Conservation (phyloP, 2,797 vertebrate genomes). For the Columba guinea region DNA sequence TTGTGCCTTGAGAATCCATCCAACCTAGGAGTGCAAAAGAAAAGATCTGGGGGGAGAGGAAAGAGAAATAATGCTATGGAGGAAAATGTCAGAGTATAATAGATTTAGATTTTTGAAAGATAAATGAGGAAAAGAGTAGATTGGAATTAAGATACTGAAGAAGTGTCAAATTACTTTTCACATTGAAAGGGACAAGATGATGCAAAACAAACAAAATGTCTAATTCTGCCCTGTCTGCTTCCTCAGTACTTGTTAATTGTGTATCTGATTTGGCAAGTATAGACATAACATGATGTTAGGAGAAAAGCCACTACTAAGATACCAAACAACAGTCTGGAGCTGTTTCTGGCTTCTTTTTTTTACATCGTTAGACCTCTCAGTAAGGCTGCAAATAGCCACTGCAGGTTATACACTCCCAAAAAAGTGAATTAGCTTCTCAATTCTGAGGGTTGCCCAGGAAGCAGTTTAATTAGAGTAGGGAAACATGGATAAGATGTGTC, state of each 20-base stretch:
- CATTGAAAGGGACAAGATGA: background rate
- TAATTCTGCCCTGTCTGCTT: background rate
- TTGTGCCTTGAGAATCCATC: background rate
- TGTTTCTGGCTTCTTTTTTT: background rate
- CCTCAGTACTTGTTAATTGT: background rate
- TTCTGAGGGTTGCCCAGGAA: background rate
- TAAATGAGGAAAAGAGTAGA: background rate
- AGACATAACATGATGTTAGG: background rate
- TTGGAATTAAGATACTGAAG: background rate
- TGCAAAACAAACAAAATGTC: background rate
- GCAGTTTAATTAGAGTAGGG: background rate
- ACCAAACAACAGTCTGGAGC: background rate
- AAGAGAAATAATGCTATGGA: background rate
- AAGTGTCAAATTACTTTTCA: background rate
- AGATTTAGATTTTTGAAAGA: background rate
- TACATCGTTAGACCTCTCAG: background rate
- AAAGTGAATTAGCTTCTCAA: background rate
- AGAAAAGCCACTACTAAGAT: background rate
- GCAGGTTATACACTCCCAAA: background rate
- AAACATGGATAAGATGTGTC: background rate
- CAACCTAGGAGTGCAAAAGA: background rate
- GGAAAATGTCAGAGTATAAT: background rate
- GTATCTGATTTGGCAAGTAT: background rate
- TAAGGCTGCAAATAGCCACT: background rate
- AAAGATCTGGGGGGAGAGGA: background rate